Evolutionary conservation across 2,888 invertebrate species (phyloP).

Genomic region (Metopia argyrocephala): DNA sequence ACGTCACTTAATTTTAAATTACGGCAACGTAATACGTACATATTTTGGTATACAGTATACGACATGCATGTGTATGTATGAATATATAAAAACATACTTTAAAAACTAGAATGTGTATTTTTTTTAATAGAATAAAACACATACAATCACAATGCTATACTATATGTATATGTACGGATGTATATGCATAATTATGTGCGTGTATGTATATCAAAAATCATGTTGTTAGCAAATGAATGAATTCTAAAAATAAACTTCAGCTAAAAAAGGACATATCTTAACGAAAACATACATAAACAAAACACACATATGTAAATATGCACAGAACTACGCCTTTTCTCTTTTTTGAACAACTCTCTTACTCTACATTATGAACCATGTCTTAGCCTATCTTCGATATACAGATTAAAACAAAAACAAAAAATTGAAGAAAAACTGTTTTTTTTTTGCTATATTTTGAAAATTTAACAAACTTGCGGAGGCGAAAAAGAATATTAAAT

Average conservation of each 20-base stretch:
- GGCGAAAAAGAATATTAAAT: neutral
- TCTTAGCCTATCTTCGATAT: neutral
- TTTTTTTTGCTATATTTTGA: neutral
- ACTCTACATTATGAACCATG: neutral
- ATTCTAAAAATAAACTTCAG: constrained; percentile 61
- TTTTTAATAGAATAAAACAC: neutral
- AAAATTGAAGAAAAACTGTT: neutral
- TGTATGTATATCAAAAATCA: constrained; percentile 14
- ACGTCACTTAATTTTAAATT: constrained; percentile 34
- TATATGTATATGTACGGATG: neutral
- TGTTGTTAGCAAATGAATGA: constrained; percentile 48
- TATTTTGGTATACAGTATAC: neutral
- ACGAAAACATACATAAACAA: constrained; percentile 20
- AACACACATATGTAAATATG: too few relatives aligned
- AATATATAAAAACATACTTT: neutral
- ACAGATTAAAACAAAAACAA: neutral
- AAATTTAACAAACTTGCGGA: neutral
- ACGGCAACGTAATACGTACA: constrained; percentile 4
- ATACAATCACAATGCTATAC: neutral
- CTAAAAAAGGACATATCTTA: constrained; percentile 31
- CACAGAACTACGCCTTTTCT: neutral
- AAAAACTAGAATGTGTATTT: constrained; percentile 18
- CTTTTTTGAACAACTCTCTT: neutral
- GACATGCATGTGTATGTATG: neutral
- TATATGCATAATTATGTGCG: neutral